These are phyloP conservation scores for Notocelia uddmanniana DNA, from an alignment of 2,888 invertebrate species.

Conservation along the genomic window DNA sequence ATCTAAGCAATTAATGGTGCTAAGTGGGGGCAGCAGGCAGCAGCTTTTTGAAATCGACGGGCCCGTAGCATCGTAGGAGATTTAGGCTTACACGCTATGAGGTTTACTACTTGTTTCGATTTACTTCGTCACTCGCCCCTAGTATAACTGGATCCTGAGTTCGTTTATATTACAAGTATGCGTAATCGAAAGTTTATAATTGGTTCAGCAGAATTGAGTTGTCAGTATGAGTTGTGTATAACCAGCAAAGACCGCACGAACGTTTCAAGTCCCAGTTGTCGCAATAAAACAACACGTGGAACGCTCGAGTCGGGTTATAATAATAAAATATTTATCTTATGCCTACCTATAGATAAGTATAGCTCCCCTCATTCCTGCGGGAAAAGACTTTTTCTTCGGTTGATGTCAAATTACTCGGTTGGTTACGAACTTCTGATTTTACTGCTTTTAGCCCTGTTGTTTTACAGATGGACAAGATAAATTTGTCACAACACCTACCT, in stretches of 20 bases:
- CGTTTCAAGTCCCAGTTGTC: background rate
- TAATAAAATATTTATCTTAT: too few relatives aligned
- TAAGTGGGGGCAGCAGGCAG: background rate
- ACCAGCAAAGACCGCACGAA: background rate
- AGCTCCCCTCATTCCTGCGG: too few relatives aligned
- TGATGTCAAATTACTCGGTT: too few relatives aligned
- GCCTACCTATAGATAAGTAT: too few relatives aligned
- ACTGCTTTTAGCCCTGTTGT: too few relatives aligned
- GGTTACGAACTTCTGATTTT: too few relatives aligned
- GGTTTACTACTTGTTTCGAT: background rate
- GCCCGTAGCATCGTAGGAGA: too few relatives aligned
- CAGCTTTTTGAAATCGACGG: background rate
- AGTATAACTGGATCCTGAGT: background rate
- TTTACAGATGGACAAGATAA: too few relatives aligned
- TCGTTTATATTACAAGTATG: background rate
- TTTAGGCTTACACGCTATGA: background rate
- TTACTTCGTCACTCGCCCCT: background rate
- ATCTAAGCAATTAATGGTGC: conserved; percentile 13
- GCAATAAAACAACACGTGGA: background rate
- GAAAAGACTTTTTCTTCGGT: too few relatives aligned
- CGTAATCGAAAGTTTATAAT: background rate
- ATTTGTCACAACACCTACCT: too few relatives aligned
- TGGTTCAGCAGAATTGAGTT: too few relatives aligned
- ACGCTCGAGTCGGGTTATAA: background rate
- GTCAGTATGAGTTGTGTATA: background rate